These are phyloP conservation scores for Chrysomela aeneicollis DNA, from an alignment of 2,888 invertebrate genomes.

Conservation along the genomic window DNA sequence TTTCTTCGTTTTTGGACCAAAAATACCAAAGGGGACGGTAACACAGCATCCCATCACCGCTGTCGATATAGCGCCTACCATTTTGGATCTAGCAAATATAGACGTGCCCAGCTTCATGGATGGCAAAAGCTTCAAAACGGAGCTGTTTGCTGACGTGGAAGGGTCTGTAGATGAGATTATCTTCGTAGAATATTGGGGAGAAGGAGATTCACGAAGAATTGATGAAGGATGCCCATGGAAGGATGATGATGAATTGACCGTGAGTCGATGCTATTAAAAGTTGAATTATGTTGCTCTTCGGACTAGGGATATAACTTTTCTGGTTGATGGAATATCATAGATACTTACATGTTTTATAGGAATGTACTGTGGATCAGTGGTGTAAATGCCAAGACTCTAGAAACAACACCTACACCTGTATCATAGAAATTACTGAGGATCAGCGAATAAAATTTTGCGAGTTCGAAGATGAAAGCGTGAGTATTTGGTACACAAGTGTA, in stretches of 20 bases:
- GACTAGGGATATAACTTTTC: too few species aligned
- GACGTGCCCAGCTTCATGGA: conserved; percentile 49
- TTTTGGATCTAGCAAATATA: conserved; percentile 75
- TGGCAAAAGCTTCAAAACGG: conserved; percentile 51
- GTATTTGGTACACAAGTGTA: too few species aligned
- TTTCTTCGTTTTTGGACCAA: conserved; percentile 80
- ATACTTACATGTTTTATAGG: conserved; percentile 63
- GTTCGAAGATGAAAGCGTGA: conserved; percentile 68
- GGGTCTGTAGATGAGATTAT: conserved; percentile 64
- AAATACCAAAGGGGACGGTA: conserved; percentile 62
- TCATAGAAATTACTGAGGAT: conserved; percentile 69
- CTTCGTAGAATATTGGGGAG: conserved; percentile 85
- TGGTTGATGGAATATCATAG: too few species aligned
- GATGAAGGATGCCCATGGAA: conserved; percentile 73
- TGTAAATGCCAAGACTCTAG: conserved; percentile 87
- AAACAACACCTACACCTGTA: conserved; percentile 85
- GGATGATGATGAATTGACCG: conserved; percentile 68
- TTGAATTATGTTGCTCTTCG: too few species aligned
- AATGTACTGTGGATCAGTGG: conserved; percentile 70
- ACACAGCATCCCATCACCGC: conserved; percentile 70
- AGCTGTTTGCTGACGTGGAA: conserved; percentile 33
- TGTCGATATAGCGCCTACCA: conserved; percentile 87
- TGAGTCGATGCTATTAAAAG: too few species aligned
- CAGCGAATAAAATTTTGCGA: conserved; percentile 70
- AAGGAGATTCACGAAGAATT: conserved; percentile 67